Evolutionary conservation across 2,113 vertebrate species (phyloP).

Genomic region (Silurus glanis): DNA sequence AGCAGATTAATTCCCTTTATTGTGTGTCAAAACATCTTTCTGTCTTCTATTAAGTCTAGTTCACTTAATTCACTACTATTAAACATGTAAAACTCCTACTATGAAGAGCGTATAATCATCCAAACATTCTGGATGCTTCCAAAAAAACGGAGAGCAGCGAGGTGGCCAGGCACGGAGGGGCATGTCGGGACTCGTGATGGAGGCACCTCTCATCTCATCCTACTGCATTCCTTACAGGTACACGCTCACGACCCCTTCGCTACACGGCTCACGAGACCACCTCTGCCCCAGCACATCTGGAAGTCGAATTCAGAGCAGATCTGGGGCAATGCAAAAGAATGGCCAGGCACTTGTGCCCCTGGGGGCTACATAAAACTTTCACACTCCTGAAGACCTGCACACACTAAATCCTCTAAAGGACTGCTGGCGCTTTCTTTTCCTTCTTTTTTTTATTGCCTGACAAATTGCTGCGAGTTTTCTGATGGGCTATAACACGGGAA

Average conservation of each 20-base stretch:
- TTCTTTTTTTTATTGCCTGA: conserved; percentile 34
- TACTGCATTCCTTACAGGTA: conserved; percentile 52
- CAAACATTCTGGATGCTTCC: conserved; percentile 24
- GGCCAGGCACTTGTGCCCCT: conserved; percentile 34
- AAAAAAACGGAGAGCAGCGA: conserved; percentile 18
- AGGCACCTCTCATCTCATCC: conserved; percentile 29
- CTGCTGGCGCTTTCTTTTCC: conserved; percentile 19
- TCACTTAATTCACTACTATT: neutral
- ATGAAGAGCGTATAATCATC: neutral
- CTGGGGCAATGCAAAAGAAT: conserved; percentile 57
- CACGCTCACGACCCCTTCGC: conserved; percentile 36
- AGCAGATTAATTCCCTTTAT: neutral
- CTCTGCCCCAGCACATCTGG: conserved; percentile 71
- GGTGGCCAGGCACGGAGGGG: conserved; percentile 48
- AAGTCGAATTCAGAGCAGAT: conserved; percentile 66
- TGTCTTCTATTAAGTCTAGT: neutral
- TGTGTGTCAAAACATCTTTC: neutral
- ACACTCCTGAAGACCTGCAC: conserved; percentile 25
- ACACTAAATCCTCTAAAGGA: conserved; percentile 5
- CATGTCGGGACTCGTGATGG: conserved; percentile 59
- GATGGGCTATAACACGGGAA: conserved; percentile 48
- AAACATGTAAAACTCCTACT: neutral
- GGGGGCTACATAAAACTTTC: conserved; percentile 40
- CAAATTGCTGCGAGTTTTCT: conserved; percentile 48
- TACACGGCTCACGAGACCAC: conserved; percentile 53